Conservation (phyloP, 2,797 vertebrate species). For the Muraenolepis orangiensis region DNA sequence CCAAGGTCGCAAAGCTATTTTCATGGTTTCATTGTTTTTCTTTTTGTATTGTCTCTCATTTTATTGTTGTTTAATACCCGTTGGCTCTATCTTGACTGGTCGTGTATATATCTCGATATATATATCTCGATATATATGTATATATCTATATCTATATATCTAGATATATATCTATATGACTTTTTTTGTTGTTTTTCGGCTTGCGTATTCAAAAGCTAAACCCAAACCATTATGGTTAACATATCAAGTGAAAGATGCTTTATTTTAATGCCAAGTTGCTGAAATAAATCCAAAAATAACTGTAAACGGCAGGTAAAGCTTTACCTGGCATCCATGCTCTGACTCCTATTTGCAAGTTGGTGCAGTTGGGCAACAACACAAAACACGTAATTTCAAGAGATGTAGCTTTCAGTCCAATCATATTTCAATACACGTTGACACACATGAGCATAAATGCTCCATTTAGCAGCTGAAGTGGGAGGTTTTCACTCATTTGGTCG, state of each 20-base stretch:
- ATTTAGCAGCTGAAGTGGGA: conserved; percentile 27
- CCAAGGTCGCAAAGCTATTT: conserved; percentile 33
- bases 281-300: conserved; percentile 38
- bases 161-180: too few species aligned
- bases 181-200: conserved; percentile 55
- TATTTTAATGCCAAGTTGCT: conserved; percentile 45
- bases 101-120: too few species aligned
- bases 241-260: conserved; percentile 44
- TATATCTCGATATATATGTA: too few species aligned
- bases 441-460: conserved; percentile 12
- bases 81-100: conserved; percentile 40
- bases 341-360: conserved; percentile 35
- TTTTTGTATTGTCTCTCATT: neutral
- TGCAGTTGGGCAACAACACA: conserved; percentile 30
- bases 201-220: conserved; percentile 42
- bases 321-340: conserved; percentile 49
- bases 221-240: conserved; percentile 45
- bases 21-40: conserved; percentile 10
- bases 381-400: conserved; percentile 21
- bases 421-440: conserved; percentile 16
- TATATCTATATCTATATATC: too few species aligned
- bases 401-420: conserved; percentile 49
- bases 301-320: conserved; percentile 46
- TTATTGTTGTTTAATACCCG: conserved; percentile 32
- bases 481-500: conserved; percentile 24